phyloP scores from a whole-genome alignment of 2,797 vertebrate genomes.

The Protonibea diacanthus region DNA sequence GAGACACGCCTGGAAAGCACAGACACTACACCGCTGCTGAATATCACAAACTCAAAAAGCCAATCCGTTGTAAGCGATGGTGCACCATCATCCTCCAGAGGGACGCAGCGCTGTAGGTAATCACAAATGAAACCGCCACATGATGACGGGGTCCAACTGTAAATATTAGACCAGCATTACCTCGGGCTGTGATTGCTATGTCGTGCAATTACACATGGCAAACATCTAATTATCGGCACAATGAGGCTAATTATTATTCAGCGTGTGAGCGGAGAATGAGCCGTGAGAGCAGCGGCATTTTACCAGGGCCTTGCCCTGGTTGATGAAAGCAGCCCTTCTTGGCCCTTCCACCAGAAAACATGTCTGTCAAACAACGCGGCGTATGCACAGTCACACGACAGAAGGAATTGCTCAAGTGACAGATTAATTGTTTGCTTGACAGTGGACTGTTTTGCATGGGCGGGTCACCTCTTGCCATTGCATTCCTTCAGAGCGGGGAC shows the following conservation, averaged over 20 bases:
- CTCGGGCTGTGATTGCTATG: conserved; percentile 59
- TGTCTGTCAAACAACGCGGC: conserved; percentile 20
- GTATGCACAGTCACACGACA: not conserved
- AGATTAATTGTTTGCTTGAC: conserved; percentile 45
- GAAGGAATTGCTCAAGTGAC: conserved; percentile 41
- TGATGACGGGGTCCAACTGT: conserved; percentile 47
- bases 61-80: conserved; percentile 5
- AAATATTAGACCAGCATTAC: conserved; percentile 61
- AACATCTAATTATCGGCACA: conserved; percentile 70
- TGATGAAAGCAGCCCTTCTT: conserved; percentile 36
- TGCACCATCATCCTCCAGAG: not conserved
- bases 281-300: conserved; percentile 29
- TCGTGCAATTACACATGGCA: conserved; percentile 60
- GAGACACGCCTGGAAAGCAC: not conserved
- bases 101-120: not conserved
- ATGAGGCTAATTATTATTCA: conserved; percentile 63
- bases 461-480: conserved; percentile 25
- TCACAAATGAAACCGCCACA: conserved; percentile 35
- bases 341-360: conserved; percentile 6
- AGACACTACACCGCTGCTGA: not conserved
- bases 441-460: conserved; percentile 14
- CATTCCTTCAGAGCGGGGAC: conserved; percentile 35
- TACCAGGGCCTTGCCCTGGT: conserved; percentile 13
- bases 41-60: conserved; percentile 1
- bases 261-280: conserved; percentile 30